Conservation (phyloP, 1,140 invertebrate genomes). For the Thaumetopoea pityocampa region DNA sequence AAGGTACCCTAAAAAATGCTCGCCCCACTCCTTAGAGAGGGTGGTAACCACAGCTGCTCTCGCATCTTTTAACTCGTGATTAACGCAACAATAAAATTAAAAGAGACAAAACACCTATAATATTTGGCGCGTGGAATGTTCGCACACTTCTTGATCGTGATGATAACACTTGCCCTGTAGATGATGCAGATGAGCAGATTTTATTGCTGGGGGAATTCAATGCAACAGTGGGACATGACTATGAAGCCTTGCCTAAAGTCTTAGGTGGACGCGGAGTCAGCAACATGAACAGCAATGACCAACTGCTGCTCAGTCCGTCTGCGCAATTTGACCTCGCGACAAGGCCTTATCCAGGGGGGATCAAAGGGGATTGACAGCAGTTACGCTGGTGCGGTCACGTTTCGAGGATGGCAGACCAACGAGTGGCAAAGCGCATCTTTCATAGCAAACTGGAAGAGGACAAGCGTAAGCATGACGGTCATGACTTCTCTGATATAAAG, state of each 20-base stretch:
- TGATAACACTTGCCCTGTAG: constrained; percentile 24
- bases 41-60: constrained; percentile 23
- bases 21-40: constrained; percentile 1
- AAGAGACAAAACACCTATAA: constrained; percentile 1
- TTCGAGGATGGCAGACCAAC: no score
- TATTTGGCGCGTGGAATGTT: constrained; percentile 31
- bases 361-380: no score
- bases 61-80: no score
- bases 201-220: no score
- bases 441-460: no score
- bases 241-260: constrained; percentile 23
- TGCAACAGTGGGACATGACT: no score
- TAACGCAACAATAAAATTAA: no score
- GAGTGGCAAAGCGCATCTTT: no score
- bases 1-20: constrained; percentile 31
- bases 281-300: constrained; percentile 30
- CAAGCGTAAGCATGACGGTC: no score
- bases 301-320: constrained; percentile 25
- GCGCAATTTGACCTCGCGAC: constrained; percentile 25
- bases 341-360: no score
- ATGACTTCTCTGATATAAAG: no score
- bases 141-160: constrained; percentile 28
- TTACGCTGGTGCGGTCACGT: no score
- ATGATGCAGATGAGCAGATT: constrained; percentile 18
- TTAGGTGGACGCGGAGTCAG: constrained; percentile 29